Evolutionary conservation across 2,888 invertebrate species (phyloP), one percentile per base, ranked within the genome.

Genomic region (Eilema griseolum): DNA sequence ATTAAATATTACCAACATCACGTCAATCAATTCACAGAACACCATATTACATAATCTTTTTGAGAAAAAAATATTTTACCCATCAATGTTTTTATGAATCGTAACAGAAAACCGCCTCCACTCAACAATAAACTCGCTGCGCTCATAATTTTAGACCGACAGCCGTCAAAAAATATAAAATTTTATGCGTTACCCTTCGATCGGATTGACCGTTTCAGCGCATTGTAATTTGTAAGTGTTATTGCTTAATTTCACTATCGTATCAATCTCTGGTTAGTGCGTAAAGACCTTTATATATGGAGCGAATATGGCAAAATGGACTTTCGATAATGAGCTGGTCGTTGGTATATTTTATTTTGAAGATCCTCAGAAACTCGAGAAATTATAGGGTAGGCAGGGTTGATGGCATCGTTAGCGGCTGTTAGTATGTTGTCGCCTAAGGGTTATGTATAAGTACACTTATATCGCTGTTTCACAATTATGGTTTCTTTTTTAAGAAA

Each of bases 201-300:
- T 87, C 88, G 86, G 81, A 90, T 89, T 85, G 89, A 82, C 86
- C 86, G 86, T 89, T 89, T 83, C 88, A 85, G 86, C 69, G 67
- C 85, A 89, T 88, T 91, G 85, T 92, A 92, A 94, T 88, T 88
- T 91, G 85, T 92, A 92, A 94, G 90, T 92, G 94, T 95, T 94
- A 95, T 94, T 92, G 91, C 95, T 95, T 94, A 92, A 95, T 95
- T 95, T 90, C 83, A 89, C 91, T 92, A 93, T 92, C 91, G 84
- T 87, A 88, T 89, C 90, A 87, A 90, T 89, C 85, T 85, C 81
- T 77, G 85, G 83, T 79, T 79, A 83, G 63, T 73, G 57, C 84
- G 73, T 83, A 72, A 81, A 80, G 37, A 71, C 70, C 73, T 57
- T 75, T 79, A 73, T 69, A 81, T 74, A 70, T 78, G 66, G 75